These are phyloP conservation scores for Oryctolagus cuniculus DNA, from an alignment of 2,113 vertebrate species.

Conservation along the genomic window mOryCun1.1 NC_091432.1:55833001-55833500, in stretches of 20 bases:
- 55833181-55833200: too few species aligned
- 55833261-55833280: not conserved
- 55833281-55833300: not conserved
- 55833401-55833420: not conserved
- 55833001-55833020: not conserved
- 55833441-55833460: not conserved
- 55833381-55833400: not conserved
- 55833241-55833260: not conserved
- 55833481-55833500: not conserved
- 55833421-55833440: not conserved
- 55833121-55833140: not conserved
- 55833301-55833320: not conserved
- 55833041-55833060: not conserved
- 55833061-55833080: not conserved
- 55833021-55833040: not conserved
- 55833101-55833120: not conserved
- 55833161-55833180: not conserved
- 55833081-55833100: slow-evolving; percentile 32
- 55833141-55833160: not conserved
- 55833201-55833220: not conserved
- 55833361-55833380: not conserved
- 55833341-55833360: not conserved
- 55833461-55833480: not conserved
- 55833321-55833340: not conserved
- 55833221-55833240: not conserved